Evolutionary conservation across 2,113 vertebrate genomes (phyloP).

Genomic region (Corythaixoides concolor): DNA sequence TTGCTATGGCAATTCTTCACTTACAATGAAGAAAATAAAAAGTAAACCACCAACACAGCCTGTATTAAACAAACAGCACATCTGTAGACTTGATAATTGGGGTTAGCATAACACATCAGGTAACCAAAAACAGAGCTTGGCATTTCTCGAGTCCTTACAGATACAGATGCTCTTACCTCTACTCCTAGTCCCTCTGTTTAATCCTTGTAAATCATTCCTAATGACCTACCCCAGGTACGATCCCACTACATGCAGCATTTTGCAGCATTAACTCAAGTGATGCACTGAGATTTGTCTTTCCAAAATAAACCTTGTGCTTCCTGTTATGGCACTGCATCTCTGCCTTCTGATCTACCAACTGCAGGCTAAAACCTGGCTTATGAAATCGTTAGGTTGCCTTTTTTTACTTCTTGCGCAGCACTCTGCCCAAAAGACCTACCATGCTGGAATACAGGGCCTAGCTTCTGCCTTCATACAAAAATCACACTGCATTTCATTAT

Average conservation of each 20-base stretch:
- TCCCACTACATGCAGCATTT: background rate
- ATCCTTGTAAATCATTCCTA: background rate
- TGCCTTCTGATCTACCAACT: background rate
- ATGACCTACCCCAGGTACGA: background rate
- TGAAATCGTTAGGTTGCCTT: accelerated
- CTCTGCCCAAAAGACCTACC: background rate
- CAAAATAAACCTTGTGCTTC: background rate
- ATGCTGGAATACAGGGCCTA: background rate
- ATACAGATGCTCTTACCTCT: background rate
- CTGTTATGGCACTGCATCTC: background rate
- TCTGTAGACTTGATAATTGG: background rate
- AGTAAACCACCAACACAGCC: background rate
- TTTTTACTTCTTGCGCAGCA: background rate
- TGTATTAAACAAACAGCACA: background rate
- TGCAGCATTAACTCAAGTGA: background rate
- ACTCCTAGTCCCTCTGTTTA: background rate
- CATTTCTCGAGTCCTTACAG: background rate
- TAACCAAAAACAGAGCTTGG: background rate
- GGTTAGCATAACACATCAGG: background rate
- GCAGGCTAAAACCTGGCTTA: background rate
- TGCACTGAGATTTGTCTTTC: background rate
- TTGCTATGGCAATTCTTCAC: constrained; percentile 4
- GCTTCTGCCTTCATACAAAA: background rate
- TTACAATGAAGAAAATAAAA: background rate
- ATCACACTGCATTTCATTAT: background rate